phyloP scores from a whole-genome alignment of 2,113 vertebrate genomes.

The Sterrhoptilus dennistouni region DNA sequence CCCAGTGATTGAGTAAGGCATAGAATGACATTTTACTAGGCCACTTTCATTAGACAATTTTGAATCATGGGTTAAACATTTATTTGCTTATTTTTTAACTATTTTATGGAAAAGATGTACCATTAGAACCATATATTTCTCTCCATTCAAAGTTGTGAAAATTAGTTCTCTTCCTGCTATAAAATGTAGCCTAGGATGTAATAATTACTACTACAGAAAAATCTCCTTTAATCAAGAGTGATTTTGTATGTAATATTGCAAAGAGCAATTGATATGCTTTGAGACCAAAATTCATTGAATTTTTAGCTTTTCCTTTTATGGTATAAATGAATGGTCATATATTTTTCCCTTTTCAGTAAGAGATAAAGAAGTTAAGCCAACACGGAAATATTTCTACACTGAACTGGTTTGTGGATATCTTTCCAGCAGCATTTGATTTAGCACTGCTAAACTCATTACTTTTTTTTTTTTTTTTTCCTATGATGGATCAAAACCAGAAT shows the following conservation, averaged over 20 bases:
- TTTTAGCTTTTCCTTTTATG: conserved; percentile 68
- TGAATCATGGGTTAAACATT: neutral
- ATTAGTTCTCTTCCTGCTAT: neutral
- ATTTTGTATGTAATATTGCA: neutral
- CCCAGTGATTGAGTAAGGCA: neutral
- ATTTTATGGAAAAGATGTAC: neutral
- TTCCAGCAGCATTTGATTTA: conserved; percentile 69
- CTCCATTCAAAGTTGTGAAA: neutral
- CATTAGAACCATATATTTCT: neutral
- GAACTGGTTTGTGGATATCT: conserved; percentile 70
- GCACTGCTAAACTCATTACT: conserved; percentile 76
- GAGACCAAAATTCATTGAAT: neutral
- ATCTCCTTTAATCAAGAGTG: neutral
- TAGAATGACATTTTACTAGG: neutral
- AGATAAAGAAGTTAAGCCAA: conserved; percentile 66
- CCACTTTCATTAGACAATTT: neutral
- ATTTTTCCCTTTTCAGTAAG: conserved; percentile 74
- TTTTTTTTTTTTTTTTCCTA: conserved; percentile 51
- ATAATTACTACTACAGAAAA: neutral
- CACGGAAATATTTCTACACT: conserved; percentile 75
- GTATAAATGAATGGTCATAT: conserved; percentile 60
- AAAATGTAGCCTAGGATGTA: neutral
- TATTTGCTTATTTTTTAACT: neutral
- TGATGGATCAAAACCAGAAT: conserved; percentile 63
- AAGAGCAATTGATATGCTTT: conserved; percentile 24